Base-by-base conservation (phyloP, 2,888 invertebrate species). In the Plemyria rubiginata region DNA sequence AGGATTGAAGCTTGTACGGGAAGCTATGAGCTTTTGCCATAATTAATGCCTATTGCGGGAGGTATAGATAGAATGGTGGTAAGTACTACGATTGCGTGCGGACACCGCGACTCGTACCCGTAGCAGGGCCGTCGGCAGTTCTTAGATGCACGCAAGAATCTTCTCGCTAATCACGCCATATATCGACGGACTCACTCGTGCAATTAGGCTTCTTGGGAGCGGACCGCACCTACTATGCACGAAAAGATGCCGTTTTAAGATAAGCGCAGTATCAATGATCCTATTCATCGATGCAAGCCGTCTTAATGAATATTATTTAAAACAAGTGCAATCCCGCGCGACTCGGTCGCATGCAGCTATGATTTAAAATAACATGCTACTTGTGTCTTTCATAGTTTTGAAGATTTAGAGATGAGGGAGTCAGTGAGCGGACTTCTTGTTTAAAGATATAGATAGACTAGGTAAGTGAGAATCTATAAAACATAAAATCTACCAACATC, bases 121-220 rank as follows among this genome's bases (percentile, higher is more conserved):
- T 77, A 72, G 78, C 79, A 78, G 29, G 8, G 50, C 74, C 70
- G 79, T 67, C 82, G 81, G 81, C 76, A 69, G 76, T 81, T 86
- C 85, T 85, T 75, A 80, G 74, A 74, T 73, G 77, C 89, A 90
- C 87, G 89, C 88, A 81, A 87, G 70, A 77, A 79, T 84, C 84
- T 88, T 89, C 88, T 78, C 74, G 85, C 87, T 90, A 89, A 90
- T 90, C 88, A 79, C 76, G 67, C 74, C 74, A 80, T 75, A 83
- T 85, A 90, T 87, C 86, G 81, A 78, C 81, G 78, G 80, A 78
- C 81, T 79, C 78, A 80, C 81, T 81, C 66, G 71, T 76, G 81
- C 84, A 89, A 88, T 90, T 88, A 90, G 83, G 79, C 76, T 87
- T 87, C 85, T 85, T 79, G 77, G 85, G 87, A 89, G 84, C 80